phyloP scores from a whole-genome alignment of 1,140 invertebrate genomes.

The Drosophila parvula region DNA sequence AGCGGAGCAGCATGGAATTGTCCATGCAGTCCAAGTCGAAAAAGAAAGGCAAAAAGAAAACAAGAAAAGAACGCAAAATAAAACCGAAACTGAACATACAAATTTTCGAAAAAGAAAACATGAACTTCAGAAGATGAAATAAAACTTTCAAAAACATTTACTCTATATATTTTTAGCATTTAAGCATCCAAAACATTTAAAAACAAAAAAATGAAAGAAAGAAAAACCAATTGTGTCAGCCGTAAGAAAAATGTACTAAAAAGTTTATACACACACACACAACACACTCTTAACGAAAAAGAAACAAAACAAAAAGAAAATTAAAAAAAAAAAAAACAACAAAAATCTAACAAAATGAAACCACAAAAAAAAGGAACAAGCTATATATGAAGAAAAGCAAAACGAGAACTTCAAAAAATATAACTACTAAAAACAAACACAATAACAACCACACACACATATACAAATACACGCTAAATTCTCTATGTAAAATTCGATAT shows the following conservation, averaged over 20 bases:
- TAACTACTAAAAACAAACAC: constrained; percentile 35
- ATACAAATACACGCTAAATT: constrained; percentile 27
- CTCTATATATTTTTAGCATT: constrained; percentile 61
- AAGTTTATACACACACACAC: constrained; percentile 40
- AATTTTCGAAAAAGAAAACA: constrained; percentile 35
- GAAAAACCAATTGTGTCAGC: constrained; percentile 55
- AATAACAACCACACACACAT: constrained; percentile 12
- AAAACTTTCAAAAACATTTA: constrained; percentile 48
- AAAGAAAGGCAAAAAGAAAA: constrained; percentile 20
- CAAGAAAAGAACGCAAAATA: constrained; percentile 15
- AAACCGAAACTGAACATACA: constrained; percentile 30
- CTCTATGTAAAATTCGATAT: constrained; percentile 48
- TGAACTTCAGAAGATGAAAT: constrained; percentile 40
- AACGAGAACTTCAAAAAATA: constrained; percentile 33
- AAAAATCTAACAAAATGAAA: constrained; percentile 41
- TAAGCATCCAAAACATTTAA: constrained; percentile 33
- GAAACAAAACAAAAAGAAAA: constrained; percentile 17
- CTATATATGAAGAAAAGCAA: constrained; percentile 18
- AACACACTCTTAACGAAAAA: constrained; percentile 20
- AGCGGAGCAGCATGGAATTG: constrained; percentile 5
- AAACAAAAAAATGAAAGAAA: constrained; percentile 38
- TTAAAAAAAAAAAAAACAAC: background rate
- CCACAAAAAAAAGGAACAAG: constrained; percentile 39
- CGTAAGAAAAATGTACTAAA: constrained; percentile 47
- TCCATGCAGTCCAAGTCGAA: constrained; percentile 9